A percentile compares a stretch with the other conserved stretches of the same genome.
phyloP scores from a whole-genome alignment of 2,888 invertebrate genomes.

The Calameuta filiformis region DNA sequence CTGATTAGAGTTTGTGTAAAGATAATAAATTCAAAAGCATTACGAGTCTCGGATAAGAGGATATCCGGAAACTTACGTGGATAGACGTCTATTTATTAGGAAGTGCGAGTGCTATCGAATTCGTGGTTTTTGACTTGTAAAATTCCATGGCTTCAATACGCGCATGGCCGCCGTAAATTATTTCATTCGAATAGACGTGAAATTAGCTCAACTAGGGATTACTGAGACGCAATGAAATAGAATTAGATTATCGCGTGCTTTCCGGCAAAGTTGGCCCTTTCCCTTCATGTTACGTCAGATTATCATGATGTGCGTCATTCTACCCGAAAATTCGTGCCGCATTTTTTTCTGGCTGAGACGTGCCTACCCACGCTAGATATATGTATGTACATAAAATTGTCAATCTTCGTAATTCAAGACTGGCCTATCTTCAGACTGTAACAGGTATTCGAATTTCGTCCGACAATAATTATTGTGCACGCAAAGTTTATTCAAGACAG shows the following conservation, averaged over 20 bases:
- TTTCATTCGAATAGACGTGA: neutral
- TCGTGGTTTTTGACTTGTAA: neutral
- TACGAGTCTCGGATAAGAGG: neutral
- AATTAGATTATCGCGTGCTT: neutral
- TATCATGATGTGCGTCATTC: neutral
- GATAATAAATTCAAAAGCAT: neutral
- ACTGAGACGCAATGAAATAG: neutral
- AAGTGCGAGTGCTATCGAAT: neutral
- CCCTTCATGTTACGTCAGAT: neutral
- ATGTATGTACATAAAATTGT: neutral
- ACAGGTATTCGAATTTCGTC: neutral
- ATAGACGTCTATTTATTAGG: neutral
- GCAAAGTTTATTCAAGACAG: neutral
- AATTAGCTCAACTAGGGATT: neutral
- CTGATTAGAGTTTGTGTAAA: neutral
- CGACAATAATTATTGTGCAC: neutral
- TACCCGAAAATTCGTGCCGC: neutral
- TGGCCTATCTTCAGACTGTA: neutral
- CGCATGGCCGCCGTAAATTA: neutral
- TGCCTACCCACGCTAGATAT: neutral
- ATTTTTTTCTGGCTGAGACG: neutral
- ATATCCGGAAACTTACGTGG: neutral
- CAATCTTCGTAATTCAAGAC: neutral
- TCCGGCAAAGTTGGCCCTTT: neutral
- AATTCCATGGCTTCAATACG: neutral